Conservation (phyloP, 2,797 vertebrate species). For the Clarias fuscus region DNA sequence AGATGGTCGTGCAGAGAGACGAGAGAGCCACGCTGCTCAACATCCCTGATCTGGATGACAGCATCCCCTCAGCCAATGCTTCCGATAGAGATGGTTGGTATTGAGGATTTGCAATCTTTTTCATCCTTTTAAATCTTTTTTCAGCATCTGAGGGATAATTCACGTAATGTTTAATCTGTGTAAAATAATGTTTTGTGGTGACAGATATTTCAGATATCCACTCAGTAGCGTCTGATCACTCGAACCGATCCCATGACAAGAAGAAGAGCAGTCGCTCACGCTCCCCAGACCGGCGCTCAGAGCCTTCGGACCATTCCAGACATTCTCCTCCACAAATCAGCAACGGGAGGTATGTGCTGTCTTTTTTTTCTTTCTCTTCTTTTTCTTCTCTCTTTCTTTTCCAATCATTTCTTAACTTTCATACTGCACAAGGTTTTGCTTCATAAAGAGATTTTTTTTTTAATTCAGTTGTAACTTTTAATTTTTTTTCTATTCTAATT, state of each 20-base stretch:
- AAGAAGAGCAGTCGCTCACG: slow-evolving; percentile 90
- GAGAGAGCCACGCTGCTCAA: slow-evolving; percentile 94
- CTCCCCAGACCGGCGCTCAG: slow-evolving; percentile 93
- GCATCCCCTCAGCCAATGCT: slow-evolving; percentile 95
- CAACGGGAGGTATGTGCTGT: slow-evolving; percentile 86
- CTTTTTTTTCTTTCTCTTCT: background rate
- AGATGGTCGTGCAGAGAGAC: slow-evolving; percentile 99
- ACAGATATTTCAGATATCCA: slow-evolving; percentile 99
- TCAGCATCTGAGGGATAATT: background rate
- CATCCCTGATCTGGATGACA: slow-evolving; percentile 98
- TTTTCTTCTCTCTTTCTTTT: background rate
- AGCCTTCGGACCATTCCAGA: slow-evolving; percentile 94
- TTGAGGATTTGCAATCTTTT: background rate
- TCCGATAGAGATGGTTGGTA: slow-evolving; percentile 95
- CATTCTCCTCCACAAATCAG: slow-evolving; percentile 96
- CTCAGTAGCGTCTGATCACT: slow-evolving; percentile 97
- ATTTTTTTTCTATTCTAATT: slow-evolving; percentile 39
- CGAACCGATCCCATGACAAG: slow-evolving; percentile 93
- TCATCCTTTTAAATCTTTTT: background rate
- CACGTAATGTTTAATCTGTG: background rate
- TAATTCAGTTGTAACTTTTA: background rate
- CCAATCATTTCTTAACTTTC: no score
- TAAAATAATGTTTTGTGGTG: slow-evolving; percentile 28
- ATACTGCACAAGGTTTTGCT: background rate
- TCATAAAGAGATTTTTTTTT: background rate